Evolutionary conservation across 2,797 vertebrate species (phyloP).

Genomic region (Oreochromis grahami): DNA sequence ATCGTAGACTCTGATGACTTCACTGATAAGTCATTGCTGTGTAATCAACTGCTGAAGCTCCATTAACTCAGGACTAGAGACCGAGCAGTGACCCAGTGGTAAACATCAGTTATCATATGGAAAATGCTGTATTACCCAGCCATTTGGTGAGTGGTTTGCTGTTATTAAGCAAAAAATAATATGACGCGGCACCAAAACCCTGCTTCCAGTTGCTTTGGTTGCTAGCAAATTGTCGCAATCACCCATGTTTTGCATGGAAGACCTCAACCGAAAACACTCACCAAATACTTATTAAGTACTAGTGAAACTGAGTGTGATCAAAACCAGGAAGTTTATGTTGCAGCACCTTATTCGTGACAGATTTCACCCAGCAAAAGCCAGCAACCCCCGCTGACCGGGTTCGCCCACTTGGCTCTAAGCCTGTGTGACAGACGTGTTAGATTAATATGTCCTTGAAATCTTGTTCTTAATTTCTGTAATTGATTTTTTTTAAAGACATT

Average conservation of each 20-base stretch:
- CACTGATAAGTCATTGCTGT: not conserved
- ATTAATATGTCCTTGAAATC: not conserved
- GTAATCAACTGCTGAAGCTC: too few species aligned
- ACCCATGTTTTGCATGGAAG: not conserved
- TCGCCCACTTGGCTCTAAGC: not conserved
- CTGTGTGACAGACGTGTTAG: not conserved
- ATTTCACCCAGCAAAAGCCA: not conserved
- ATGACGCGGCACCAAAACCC: not conserved
- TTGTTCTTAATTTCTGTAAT: not conserved
- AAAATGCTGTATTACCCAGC: too few species aligned
- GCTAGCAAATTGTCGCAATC: not conserved
- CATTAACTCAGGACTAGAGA: too few species aligned
- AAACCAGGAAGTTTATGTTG: not conserved
- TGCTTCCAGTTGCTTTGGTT: not conserved
- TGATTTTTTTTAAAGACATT: not conserved
- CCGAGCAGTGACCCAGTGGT: too few species aligned
- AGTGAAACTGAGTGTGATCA: not conserved
- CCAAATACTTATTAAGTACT: accelerated
- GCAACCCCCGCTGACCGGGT: not conserved
- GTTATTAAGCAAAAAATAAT: not conserved
- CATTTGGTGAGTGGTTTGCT: not conserved
- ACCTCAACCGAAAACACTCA: not conserved
- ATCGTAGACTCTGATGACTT: not conserved
- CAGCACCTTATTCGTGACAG: not conserved
- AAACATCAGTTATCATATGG: too few species aligned